Base-by-base conservation (phyloP, 2,888 invertebrate species). In the Linyphia triangularis region DNA sequence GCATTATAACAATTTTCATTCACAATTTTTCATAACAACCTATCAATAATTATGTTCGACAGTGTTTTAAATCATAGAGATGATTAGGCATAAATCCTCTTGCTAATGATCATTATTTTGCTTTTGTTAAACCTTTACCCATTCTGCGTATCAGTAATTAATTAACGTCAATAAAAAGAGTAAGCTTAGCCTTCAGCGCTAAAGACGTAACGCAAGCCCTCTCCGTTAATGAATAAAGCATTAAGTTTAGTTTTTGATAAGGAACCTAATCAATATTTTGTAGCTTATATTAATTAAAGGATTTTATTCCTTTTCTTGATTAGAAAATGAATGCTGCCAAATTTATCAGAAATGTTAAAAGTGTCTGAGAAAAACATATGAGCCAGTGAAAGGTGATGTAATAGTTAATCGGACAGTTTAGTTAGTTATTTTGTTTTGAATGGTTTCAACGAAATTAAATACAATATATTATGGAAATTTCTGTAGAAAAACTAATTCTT, bases 251-350 rank as follows among this genome's bases (percentile, higher is more conserved):
- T 72, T 72, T 37, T 72, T 72, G 70, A 72, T 72, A 72, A 40
- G 67, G n/a, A 40, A 16, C 22, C 24, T 16, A 43, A 72, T 72
- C 70, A 22, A 72, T 72, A 72, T 43, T 72, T n/a, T 37, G 70
- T 40, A 72, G 70, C 70, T 43, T 22, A 72, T 72, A 37, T 43
- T 72, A 72, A 72, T 72, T 72, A 72, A 72, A 37, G 70, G 40
- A 72, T 43, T 72, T 72, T 72, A 51, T 51, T 51, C 51, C 51
- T 16, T 51, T 16, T 51, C 51, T 13, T 16, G 51, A 51, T 51
- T 51, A 51, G n/a, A 16, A n/a, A n/a, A 1, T 51, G 51, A 16
- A 5, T n/a, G 51, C 51, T 51, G 51, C 51, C 51, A 51, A 51
- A n/a, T 51, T 51, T 51, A 51, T 51, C 13, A 51, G 33, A 9